phyloP scores from a whole-genome alignment of 1,140 invertebrate species.

The Ptiloglossa arizonensis region DNA sequence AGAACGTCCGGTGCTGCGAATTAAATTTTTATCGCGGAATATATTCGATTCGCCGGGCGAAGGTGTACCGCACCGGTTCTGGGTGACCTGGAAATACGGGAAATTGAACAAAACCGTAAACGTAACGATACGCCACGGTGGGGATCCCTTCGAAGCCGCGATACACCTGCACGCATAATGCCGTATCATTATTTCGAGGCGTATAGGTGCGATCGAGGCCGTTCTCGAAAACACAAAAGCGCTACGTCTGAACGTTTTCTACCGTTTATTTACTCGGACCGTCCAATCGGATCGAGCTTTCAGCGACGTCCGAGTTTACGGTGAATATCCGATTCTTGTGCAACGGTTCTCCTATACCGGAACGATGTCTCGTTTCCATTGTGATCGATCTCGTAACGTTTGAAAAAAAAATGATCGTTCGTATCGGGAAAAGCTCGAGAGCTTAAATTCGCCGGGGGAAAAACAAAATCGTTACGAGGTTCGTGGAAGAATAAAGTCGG shows the following conservation, averaged over 20 bases:
- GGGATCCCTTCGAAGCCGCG: background rate
- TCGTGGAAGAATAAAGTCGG: too few species aligned
- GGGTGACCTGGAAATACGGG: background rate
- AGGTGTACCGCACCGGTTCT: background rate
- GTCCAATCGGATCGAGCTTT: background rate
- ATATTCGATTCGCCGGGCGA: background rate
- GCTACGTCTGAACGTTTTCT: background rate
- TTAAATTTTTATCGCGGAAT: background rate
- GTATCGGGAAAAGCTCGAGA: too few species aligned
- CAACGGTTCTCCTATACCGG: too few species aligned
- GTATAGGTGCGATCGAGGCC: background rate
- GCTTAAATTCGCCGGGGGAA: too few species aligned
- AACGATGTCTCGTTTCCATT: too few species aligned
- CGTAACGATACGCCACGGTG: too few species aligned
- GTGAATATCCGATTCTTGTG: too few species aligned
- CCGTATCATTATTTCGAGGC: too few species aligned
- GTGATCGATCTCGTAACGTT: too few species aligned
- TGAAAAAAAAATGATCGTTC: too few species aligned
- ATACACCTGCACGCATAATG: background rate
- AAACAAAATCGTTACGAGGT: too few species aligned
- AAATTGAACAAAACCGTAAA: background rate
- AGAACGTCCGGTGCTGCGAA: background rate
- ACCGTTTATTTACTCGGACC: background rate
- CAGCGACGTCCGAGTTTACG: too few species aligned
- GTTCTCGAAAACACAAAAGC: slow-evolving; percentile 22